Base-by-base conservation (phyloP, 1,140 invertebrate genomes). In the Mizuhopecten yessoensis region DNA sequence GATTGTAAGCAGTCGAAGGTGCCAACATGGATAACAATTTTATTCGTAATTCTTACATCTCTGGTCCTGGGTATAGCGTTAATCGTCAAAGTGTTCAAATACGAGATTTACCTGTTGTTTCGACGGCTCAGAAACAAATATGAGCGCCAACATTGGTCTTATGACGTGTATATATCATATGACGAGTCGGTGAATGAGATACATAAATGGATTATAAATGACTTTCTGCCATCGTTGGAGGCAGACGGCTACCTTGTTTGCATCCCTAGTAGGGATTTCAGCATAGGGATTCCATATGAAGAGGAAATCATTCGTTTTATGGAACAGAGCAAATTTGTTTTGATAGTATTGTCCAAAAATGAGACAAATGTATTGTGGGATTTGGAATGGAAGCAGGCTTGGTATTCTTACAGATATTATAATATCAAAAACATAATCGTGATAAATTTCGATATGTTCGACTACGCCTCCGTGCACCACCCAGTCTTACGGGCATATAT, bases 101-200 rank as follows among this genome's bases (percentile, higher is more conserved):
- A 75, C 57, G 57, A 75, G 11, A 75, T 75, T 75, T 75, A 75
- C n/a, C 57, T 75, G 57, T n/a, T 75, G 57, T 75, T 75, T n/a
- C 57, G 57, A 5, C n/a, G 23, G 9, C 11, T 75, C 15, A 75
- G n/a, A 75, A 75, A n/a, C 57, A 75, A 75, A 75, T 29, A 75
- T 9, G 29, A 75, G 57, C 29, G 29, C 11, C 57, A 23, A 75
- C 23, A 75, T 75, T 29, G 9, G 57, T n/a, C n/a, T n/a, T 75
- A 75, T 75, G 57, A 75, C 29, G 57, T 75, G n/a, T 75, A 75
- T 75, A 75, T 75, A 75, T 75, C 57, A 29, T 75, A 75, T 75
- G 57, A 75, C 29, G 57, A 75, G 9, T 29, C 57, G 29, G 23
- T 7, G n/a, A 5, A n/a, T 5, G 57, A 75, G 57, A 29, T 75